Conservation (phyloP, 2,113 vertebrate species). For the Oxyura jamaicensis region DNA sequence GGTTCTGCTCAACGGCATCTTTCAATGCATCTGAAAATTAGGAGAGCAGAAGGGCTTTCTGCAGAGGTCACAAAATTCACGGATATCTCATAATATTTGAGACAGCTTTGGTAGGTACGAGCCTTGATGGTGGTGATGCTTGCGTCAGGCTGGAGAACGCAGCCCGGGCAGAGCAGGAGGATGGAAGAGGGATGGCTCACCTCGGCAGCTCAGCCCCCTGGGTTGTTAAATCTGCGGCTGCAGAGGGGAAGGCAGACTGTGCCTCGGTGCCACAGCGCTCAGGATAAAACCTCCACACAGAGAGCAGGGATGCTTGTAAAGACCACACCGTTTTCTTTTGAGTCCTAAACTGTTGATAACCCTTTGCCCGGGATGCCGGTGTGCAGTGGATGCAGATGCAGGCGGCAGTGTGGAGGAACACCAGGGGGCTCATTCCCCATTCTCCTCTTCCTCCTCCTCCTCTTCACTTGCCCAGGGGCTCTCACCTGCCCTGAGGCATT, state of each 20-base stretch:
- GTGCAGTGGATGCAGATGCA: accelerated
- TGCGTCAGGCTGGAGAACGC: not conserved
- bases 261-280: not conserved
- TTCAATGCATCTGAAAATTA: not conserved
- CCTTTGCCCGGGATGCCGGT: not conserved
- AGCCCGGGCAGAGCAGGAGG: not conserved
- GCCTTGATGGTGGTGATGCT: no score
- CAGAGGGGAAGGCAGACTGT: not conserved
- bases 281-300: accelerated
- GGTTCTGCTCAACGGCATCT: not conserved
- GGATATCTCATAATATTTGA: not conserved
- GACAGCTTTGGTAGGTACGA: not conserved
- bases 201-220: not conserved
- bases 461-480: accelerated
- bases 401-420: accelerated
- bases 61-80: not conserved
- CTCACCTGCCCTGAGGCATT: accelerated
- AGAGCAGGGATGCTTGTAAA: not conserved
- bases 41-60: not conserved
- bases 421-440: accelerated
- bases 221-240: not conserved
- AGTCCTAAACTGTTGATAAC: not conserved
- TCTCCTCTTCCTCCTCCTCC: no score
- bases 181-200: not conserved
- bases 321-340: accelerated